A percentile compares a stretch with the other conserved stretches of the same genome.
Conservation (phyloP, 2,888 invertebrate genomes). For the Drosophila melanosoma region DNA sequence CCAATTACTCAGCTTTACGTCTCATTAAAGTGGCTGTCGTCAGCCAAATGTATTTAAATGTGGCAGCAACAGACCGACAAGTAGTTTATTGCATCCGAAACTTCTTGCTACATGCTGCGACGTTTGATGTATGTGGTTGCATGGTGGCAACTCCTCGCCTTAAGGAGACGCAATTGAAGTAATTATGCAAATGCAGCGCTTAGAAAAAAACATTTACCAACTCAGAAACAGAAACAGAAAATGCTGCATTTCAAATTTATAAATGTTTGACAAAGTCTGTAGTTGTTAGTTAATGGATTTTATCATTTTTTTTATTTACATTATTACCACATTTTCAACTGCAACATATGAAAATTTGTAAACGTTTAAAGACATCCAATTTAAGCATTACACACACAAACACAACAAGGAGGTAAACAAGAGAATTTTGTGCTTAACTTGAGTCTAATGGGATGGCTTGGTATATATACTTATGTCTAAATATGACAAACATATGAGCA, state of each 20-base stretch:
- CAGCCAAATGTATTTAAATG: conserved; percentile 72
- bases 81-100: conserved; percentile 1
- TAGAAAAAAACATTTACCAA: conserved; percentile 51
- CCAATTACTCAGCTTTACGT: conserved; percentile 78
- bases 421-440: neutral
- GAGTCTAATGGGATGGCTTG: neutral
- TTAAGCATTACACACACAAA: neutral
- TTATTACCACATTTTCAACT: neutral
- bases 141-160: conserved; percentile 49
- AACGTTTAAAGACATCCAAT: neutral
- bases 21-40: conserved; percentile 76
- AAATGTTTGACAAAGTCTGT: conserved; percentile 39
- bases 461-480: conserved; percentile 2
- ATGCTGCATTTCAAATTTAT: neutral
- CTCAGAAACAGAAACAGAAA: conserved; percentile 22
- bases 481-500: conserved; percentile 14
- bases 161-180: conserved; percentile 35
- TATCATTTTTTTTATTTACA: neutral
- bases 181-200: conserved; percentile 43
- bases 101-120: neutral
- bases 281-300: conserved; percentile 40
- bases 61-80: conserved; percentile 30
- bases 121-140: conserved; percentile 49
- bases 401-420: neutral
- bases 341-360: neutral